Base-by-base conservation (phyloP, 2,888 invertebrate species). In the Lamellibrachia satsuma region DNA sequence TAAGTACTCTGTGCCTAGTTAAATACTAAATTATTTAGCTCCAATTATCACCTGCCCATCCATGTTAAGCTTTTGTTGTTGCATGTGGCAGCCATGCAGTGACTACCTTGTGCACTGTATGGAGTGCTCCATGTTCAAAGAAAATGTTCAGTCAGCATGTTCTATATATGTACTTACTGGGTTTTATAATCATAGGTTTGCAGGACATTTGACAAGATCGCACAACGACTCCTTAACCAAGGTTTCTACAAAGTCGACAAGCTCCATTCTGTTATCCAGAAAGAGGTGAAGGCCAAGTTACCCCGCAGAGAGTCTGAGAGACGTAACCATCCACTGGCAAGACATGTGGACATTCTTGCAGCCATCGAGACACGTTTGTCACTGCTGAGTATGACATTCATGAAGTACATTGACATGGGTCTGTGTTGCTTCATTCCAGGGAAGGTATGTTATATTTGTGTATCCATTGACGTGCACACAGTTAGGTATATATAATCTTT, bases 391-490 rank as follows among this genome's bases (percentile, higher is more conserved):
- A 99, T 99, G 98, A 99, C 99, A 0, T 99, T 98, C 95, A 97
- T 98, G 93, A 98, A 98, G 96, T 98, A 98, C 95, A 98, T 99
- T 57, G 98, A 98, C 94, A 97, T 97, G 90, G 98, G 98, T 93
- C 97, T 98, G 51, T 98, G 98, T 96, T 99, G 99, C 96, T 99
- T 99, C 95, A 98, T 99, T 95, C 99, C 99, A 0, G 99, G 99
- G 93, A 98, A 98, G 97, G 98, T 98, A 95, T 97, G 93, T 92
- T 9, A n/a, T 55, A 11, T 52, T 60, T 60, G 60, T 60, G 60
- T 60, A 22, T 60, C 39, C 39, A 39, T 39, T 39, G 39, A 39
- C 39, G 39, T 39, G 39, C 39, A 39, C 39, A 39, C 39, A 39
- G 39, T 39, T 39, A 39, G 39, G 39, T 39, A 39, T 39, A 39